Percentiles rank a stretch among this genome's conserved stretches.
These are phyloP conservation scores for Drosophila ironensis DNA, from an alignment of 1,140 invertebrate species.

Conservation along the genomic window DNA sequence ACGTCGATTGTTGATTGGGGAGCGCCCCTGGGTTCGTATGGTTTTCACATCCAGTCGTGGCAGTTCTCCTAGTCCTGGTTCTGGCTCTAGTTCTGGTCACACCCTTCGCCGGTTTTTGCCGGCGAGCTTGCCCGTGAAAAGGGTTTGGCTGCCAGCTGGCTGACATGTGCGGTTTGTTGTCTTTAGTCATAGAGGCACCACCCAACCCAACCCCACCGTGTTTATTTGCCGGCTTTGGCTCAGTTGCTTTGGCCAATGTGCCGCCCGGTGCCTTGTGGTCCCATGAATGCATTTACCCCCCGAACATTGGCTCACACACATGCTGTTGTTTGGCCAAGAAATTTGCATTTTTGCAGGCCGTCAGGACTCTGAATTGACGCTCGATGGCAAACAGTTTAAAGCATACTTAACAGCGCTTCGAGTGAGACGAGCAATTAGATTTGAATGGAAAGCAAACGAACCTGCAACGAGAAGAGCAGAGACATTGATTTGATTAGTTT, in stretches of 20 bases:
- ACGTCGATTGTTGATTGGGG: constrained; percentile 57
- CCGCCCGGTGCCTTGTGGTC: too few relatives aligned
- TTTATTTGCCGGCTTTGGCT: constrained; percentile 43
- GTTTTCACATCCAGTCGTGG: constrained; percentile 1
- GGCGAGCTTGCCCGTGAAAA: constrained; percentile 7
- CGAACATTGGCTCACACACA: constrained; percentile 10
- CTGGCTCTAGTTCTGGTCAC: too few relatives aligned
- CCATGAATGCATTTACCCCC: constrained; percentile 38
- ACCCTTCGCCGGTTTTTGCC: constrained; percentile 34
- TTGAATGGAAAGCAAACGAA: constrained; percentile 1
- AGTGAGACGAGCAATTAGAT: neutral
- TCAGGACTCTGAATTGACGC: constrained; percentile 26
- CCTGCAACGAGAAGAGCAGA: constrained; percentile 25
- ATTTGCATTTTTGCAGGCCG: constrained; percentile 39
- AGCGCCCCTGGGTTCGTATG: constrained; percentile 22
- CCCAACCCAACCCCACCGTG: neutral
- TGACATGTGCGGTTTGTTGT: constrained; percentile 45
- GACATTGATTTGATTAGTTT: neutral
- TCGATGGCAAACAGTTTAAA: constrained; percentile 23
- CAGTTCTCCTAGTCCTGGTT: too few relatives aligned
- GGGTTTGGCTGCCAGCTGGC: constrained; percentile 9
- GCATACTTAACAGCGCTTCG: constrained; percentile 19
- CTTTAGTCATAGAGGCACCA: constrained; percentile 31
- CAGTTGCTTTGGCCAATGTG: constrained; percentile 17
- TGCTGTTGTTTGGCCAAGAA: constrained; percentile 41